Conservation (phyloP, 2,797 vertebrate genomes). For the Pseudomugil tenellus region DNA sequence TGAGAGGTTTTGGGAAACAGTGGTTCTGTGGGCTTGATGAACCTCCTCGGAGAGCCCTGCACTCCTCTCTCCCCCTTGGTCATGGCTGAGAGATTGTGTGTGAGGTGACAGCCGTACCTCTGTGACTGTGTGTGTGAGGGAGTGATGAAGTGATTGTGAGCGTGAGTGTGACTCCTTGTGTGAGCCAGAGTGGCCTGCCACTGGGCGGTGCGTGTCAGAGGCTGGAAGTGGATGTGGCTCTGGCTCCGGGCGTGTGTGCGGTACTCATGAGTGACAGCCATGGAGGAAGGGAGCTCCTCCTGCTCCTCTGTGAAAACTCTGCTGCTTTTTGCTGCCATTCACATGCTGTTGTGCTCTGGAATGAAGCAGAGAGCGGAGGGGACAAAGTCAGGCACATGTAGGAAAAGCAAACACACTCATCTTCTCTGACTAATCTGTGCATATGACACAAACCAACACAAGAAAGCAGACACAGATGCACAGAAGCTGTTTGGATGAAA, state of each 20-base stretch:
- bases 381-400: slow-evolving; percentile 54
- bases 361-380: slow-evolving; percentile 64
- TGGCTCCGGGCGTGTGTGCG: slow-evolving; percentile 66
- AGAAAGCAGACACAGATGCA: slow-evolving; percentile 21
- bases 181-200: slow-evolving; percentile 64
- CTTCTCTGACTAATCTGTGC: slow-evolving; percentile 11
- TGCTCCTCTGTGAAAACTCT: slow-evolving; percentile 70
- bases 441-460: slow-evolving; percentile 25
- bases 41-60: slow-evolving; percentile 64
- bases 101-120: slow-evolving; percentile 71
- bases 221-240: slow-evolving; percentile 74
- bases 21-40: slow-evolving; percentile 72
- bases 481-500: slow-evolving; percentile 8
- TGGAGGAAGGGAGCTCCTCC: slow-evolving; percentile 64
- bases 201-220: slow-evolving; percentile 61
- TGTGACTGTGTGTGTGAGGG: slow-evolving; percentile 57
- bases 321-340: slow-evolving; percentile 75
- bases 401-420: slow-evolving; percentile 1
- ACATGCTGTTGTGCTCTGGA: slow-evolving; percentile 74
- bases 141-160: slow-evolving; percentile 67
- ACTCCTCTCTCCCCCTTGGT: slow-evolving; percentile 74
- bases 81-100: slow-evolving; percentile 80
- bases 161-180: slow-evolving; percentile 73
- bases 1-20: slow-evolving; percentile 75
- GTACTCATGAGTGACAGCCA: slow-evolving; percentile 44